phyloP scores from a whole-genome alignment of 2,113 vertebrate species.

The Cromileptes altivelis region DNA sequence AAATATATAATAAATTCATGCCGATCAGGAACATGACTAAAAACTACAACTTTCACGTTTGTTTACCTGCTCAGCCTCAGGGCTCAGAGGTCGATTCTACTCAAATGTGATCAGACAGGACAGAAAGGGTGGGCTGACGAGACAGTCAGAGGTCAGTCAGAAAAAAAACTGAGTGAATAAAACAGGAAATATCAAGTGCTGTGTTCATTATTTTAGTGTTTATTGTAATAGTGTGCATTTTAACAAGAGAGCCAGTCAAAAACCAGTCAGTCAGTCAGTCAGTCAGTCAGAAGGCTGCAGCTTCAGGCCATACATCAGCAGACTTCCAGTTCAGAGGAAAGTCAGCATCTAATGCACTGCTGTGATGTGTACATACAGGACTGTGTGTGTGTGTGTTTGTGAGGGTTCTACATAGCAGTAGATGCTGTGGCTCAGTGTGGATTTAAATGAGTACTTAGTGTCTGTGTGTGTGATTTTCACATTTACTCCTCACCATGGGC shows the following conservation, averaged over 20 bases:
- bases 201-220: conserved; percentile 45
- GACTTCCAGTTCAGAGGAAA: neutral
- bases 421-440: conserved; percentile 21
- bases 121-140: conserved; percentile 11
- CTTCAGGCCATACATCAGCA: neutral
- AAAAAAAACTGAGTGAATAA: conserved; percentile 1
- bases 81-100: conserved; percentile 35
- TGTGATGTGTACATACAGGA: neutral
- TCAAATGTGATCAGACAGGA: conserved; percentile 54
- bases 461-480: conserved; percentile 20
- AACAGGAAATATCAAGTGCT: conserved; percentile 45
- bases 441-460: conserved; percentile 6
- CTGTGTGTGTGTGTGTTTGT: neutral
- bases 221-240: conserved; percentile 3
- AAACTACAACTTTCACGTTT: conserved; percentile 23
- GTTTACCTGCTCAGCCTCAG: neutral
- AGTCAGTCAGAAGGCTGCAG: conserved; percentile 22
- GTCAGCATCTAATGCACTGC: conserved; percentile 33
- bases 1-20: conserved; percentile 42
- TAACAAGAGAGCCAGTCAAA: neutral
- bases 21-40: conserved; percentile 18
- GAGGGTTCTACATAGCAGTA: conserved; percentile 26
- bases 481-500: conserved; percentile 12
- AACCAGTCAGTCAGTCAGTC: conserved; percentile 7
- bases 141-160: neutral